These are phyloP conservation scores for Anthonomus grandis DNA, from an alignment of 1,140 invertebrate species.

Conservation along the genomic window DNA sequence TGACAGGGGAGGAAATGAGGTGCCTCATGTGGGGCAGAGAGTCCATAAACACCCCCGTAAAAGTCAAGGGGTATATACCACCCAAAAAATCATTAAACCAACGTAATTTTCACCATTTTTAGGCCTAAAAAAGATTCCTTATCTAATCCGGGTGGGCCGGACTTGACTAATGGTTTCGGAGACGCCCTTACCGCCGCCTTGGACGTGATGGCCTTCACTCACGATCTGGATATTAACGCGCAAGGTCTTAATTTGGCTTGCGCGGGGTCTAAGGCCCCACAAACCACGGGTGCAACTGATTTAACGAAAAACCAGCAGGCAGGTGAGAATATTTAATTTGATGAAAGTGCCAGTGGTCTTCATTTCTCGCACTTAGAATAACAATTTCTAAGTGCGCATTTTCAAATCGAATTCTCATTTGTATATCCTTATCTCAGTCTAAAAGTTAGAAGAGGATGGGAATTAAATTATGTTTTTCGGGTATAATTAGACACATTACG, in stretches of 20 bases:
- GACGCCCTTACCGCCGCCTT: slow-evolving; percentile 70
- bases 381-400: too few species aligned
- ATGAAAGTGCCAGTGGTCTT: too few species aligned
- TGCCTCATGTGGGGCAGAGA: slow-evolving; percentile 85
- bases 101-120: slow-evolving; percentile 4
- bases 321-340: too few species aligned
- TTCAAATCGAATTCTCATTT: too few species aligned
- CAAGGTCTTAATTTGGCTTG: slow-evolving; percentile 37
- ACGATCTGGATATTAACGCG: slow-evolving; percentile 56
- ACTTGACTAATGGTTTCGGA: slow-evolving; percentile 55
- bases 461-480: too few species aligned
- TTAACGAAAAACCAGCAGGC: neutral
- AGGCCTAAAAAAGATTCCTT: slow-evolving; percentile 43
- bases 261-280: too few species aligned
- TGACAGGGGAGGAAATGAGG: slow-evolving; percentile 82
- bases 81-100: neutral
- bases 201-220: slow-evolving; percentile 76
- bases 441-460: too few species aligned
- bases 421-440: too few species aligned
- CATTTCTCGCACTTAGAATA: too few species aligned
- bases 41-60: slow-evolving; percentile 81
- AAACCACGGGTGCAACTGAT: neutral
- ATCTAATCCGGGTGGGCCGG: slow-evolving; percentile 43
- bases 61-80: slow-evolving; percentile 50
- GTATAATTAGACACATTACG: too few species aligned